phyloP scores from a whole-genome alignment of 2,113 vertebrate genomes.

The zebrafish (Danio rerio) region DNA sequence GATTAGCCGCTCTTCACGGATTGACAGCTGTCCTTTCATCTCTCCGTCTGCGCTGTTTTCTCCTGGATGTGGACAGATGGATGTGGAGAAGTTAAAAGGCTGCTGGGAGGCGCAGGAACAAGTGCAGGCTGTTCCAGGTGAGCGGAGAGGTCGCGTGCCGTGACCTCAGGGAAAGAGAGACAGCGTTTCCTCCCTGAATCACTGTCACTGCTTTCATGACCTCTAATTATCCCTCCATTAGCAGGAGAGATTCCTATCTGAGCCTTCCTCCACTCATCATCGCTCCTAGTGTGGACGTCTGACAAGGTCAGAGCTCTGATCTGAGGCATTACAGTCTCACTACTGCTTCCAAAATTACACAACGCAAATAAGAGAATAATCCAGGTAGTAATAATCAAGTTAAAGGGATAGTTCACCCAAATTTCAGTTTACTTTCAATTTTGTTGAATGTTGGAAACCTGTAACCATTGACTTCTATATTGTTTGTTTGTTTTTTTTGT shows the following conservation, averaged over 20 bases:
- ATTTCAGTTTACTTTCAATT: no score
- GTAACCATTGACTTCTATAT: no score
- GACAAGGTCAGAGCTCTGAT: constrained; percentile 11
- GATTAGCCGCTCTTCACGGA: constrained; percentile 27
- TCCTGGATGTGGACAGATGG: constrained; percentile 37
- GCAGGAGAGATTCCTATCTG: constrained; percentile 50
- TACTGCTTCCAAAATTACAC: constrained; percentile 1
- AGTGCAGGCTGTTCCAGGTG: constrained; percentile 64
- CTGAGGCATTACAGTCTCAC: background rate
- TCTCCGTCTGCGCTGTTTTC: constrained; percentile 39
- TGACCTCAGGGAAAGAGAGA: constrained; percentile 65
- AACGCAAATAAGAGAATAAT: background rate
- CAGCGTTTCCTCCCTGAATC: constrained; percentile 63
- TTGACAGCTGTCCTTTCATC: constrained; percentile 42
- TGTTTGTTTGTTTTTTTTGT: no score
- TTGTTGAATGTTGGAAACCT: no score
- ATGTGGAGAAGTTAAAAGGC: background rate
- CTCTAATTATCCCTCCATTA: constrained; percentile 66
- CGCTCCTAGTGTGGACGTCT: background rate
- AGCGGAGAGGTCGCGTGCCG: constrained; percentile 57
- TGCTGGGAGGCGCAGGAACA: background rate
- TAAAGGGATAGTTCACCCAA: no score
- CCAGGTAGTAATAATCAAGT: no score
- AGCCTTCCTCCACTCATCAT: constrained; percentile 43
- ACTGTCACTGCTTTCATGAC: constrained; percentile 61